Evolutionary conservation across 37 sponge, comb jelly and placozoan genomes (phyloP).

Genomic region (Crambe crambe): DNA sequence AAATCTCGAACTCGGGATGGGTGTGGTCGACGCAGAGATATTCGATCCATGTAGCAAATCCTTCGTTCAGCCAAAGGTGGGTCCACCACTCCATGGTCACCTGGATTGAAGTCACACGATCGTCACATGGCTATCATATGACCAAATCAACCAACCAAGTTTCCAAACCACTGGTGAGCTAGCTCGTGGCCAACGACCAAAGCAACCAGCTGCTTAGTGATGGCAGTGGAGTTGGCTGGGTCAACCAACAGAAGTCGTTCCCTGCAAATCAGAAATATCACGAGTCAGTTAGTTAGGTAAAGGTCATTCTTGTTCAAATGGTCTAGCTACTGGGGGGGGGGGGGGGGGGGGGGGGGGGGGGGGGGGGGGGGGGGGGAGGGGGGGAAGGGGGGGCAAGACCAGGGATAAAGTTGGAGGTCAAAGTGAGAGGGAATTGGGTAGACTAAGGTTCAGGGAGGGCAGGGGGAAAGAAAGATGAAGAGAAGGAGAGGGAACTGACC

Average conservation of each 20-base stretch:
- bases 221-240: conserved; percentile 69
- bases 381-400: neutral
- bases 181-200: conserved; percentile 95
- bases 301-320: no score
- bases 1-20: conserved; percentile 90
- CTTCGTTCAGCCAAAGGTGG: conserved; percentile 97
- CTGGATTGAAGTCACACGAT: conserved; percentile 86
- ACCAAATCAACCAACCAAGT: conserved; percentile 64
- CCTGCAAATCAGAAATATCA: conserved; percentile 30
- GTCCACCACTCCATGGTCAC: no score
- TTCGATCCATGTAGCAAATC: conserved; percentile 95
- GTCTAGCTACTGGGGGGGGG: no score
- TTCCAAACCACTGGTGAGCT: conserved; percentile 98
- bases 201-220: conserved; percentile 87
- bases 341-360: neutral
- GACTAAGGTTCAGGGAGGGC: no score
- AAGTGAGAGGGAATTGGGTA: no score
- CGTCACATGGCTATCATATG: conserved; percentile 47
- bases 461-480: neutral
- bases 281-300: no score
- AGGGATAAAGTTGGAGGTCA: no score
- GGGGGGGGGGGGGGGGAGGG: neutral
- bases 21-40: conserved; percentile 94
- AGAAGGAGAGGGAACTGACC: conserved; percentile 14
- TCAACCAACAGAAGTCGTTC: conserved; percentile 87